Base-by-base conservation (phyloP, 2,888 invertebrate species). In the Trachelus troglodyta region DNA sequence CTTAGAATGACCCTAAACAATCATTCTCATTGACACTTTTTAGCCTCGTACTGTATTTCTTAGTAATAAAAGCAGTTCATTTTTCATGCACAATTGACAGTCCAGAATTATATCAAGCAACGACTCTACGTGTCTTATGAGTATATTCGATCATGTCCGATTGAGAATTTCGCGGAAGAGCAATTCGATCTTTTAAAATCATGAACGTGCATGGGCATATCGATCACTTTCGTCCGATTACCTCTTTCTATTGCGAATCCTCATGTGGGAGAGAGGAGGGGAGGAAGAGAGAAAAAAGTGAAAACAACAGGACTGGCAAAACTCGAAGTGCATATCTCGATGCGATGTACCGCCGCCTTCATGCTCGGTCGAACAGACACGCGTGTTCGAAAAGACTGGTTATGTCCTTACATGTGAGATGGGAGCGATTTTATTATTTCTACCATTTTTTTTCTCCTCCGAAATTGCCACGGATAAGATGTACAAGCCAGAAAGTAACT, bases 301-400 rank as follows among this genome's bases (percentile, higher is more conserved):
- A 56, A 56, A 56, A 56, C 23, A 56, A 56, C 56, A 23, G 56
- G 23, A 56, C 56, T 23, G 56, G 56, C 56, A 56, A 9, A 56
- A 56, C 56, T 56, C 56, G 56, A 56, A 56, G 56, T 56, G 56
- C n/a, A 71, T 71, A 71, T 71, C 71, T 71, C 71, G 31, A 33
- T 31, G 30, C 31, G 71, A 71, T 31, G 30, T 71, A 30, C 34
- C 71, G 23, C 34, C 71, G 71, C 30, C 31, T 71, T 71, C 71
- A 71, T 34, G 71, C 71, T 71, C 30, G 71, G 12, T n/a, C 71
- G 34, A 30, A 33, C 71, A 15, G 71, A 31, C 34, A 31, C 31
- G 34, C 71, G 30, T 33, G 71, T 71, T 34, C 71, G 71, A 71
- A 71, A 71, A 71, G 71, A 71, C 71, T 33, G 71, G 71, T 71